phyloP scores from a whole-genome alignment of 1,140 invertebrate genomes.

The Galleria mellonella region DNA sequence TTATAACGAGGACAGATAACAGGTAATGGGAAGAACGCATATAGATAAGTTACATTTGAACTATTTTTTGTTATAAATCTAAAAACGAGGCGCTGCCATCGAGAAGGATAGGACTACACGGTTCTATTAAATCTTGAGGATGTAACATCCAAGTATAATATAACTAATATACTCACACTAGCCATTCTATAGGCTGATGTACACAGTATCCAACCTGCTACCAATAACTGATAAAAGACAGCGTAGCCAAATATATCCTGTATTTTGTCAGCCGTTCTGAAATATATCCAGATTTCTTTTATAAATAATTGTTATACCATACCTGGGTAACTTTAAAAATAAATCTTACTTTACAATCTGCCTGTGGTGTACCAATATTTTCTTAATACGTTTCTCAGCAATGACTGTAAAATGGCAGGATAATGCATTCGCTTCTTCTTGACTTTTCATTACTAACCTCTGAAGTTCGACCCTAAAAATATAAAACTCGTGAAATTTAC shows the following conservation, averaged over 20 bases:
- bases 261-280: conserved; percentile 30
- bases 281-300: conserved; percentile 4
- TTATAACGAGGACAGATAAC: no score
- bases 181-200: conserved; percentile 42
- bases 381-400: conserved; percentile 22
- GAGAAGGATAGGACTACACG: no score
- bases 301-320: neutral
- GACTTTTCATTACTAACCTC: conserved; percentile 7
- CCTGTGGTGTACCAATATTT: conserved; percentile 32
- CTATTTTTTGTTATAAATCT: no score
- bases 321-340: no score
- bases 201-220: conserved; percentile 47
- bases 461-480: conserved; percentile 10
- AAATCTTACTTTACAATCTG: conserved; percentile 39
- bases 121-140: no score
- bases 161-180: conserved; percentile 25
- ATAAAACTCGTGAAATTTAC: no score
- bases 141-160: no score
- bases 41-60: no score
- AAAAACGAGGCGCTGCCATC: no score
- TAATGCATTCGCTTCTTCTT: neutral
- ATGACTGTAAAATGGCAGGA: neutral
- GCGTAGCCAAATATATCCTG: conserved; percentile 37
- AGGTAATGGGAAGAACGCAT: no score
- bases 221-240: conserved; percentile 36